Conservation (phyloP, 2,113 vertebrate species). For the Scomber scombrus region DNA sequence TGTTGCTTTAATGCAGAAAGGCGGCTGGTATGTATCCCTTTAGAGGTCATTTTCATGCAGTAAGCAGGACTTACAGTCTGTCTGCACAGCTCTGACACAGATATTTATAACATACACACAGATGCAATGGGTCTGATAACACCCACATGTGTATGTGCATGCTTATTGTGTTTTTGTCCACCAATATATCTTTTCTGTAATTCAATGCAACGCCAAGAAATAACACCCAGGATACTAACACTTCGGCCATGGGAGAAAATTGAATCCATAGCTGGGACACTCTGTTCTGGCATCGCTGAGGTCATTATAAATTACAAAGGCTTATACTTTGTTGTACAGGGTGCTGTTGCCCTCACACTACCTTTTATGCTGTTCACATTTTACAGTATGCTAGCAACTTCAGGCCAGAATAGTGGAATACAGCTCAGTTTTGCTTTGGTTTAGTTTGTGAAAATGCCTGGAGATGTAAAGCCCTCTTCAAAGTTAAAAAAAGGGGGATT, state of each 20-base stretch:
- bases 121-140: conserved; percentile 59
- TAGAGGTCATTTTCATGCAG: conserved; percentile 42
- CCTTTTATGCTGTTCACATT: conserved; percentile 57
- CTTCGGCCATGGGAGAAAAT: conserved; percentile 60
- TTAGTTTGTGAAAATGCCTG: conserved; percentile 38
- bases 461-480: conserved; percentile 43
- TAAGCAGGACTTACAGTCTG: conserved; percentile 31
- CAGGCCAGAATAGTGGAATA: conserved; percentile 38
- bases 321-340: conserved; percentile 52
- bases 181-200: conserved; percentile 66
- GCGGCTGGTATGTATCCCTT: conserved; percentile 5
- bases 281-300: background rate
- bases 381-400: conserved; percentile 19
- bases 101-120: conserved; percentile 61
- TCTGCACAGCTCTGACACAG: conserved; percentile 52
- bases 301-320: conserved; percentile 61
- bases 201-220: conserved; percentile 48
- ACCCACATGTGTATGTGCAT: conserved; percentile 44
- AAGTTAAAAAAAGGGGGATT: conserved; percentile 10
- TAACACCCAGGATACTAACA: conserved; percentile 49
- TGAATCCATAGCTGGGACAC: conserved; percentile 46
- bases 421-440: conserved; percentile 14
- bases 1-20: conserved; percentile 32
- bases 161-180: conserved; percentile 57
- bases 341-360: conserved; percentile 52